Percentiles rank a stretch among this genome's conserved stretches.
Evolutionary conservation across 2,113 vertebrate genomes (phyloP).

Genomic region (Danio rerio): GRCz12tu NC_133187.1:487501-488000

Average conservation of each 20-base stretch:
- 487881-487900: slow-evolving; percentile 33
- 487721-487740: slow-evolving; percentile 62
- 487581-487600: no score
- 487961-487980: not conserved
- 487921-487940: not conserved
- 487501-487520: no score
- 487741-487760: slow-evolving; percentile 58
- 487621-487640: no score
- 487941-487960: not conserved
- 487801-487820: slow-evolving; percentile 51
- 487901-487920: slow-evolving; percentile 20
- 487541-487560: no score
- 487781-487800: slow-evolving; percentile 56
- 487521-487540: no score
- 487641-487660: not conserved
- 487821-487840: not conserved
- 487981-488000: slow-evolving; percentile 22
- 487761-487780: slow-evolving; percentile 63
- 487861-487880: not conserved
- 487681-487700: slow-evolving; percentile 56
- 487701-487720: not conserved
- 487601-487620: no score
- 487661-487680: not conserved
- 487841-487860: not conserved
- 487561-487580: no score